Evolutionary conservation across 2,113 vertebrate species (phyloP), one percentile per base, ranked within the genome.

Genomic region (Penelope pileata): DNA sequence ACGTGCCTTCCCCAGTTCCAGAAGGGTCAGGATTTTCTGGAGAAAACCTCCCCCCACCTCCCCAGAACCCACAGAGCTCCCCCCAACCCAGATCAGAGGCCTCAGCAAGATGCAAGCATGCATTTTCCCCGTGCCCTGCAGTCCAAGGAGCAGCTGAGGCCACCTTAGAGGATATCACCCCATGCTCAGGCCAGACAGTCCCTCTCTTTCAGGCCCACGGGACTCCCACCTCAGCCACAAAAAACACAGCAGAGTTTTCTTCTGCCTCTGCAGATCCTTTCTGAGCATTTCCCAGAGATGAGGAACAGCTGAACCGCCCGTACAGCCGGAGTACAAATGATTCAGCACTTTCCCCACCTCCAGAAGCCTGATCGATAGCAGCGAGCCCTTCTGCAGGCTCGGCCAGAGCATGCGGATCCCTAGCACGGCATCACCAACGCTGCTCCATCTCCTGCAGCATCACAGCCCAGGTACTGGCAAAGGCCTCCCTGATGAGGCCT

Each of bases 261-360:
- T 59, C 81, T 26, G n/a, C n/a, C 42, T 45, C 68, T 6, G 43
- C 90, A 48, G 43, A 42, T 34, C 74, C 2, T 81, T 29, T n/a
- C 77, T 7, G 64, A 64, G 58, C 72, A 4, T 47, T 18, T n/a
- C 17, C 50, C 9, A 7, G 77, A 29, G 30, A 3, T 3, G 1
- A 42, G n/a, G 68, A 93, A 43, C 42, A 38, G 76, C 83, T 3
- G 72, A 92, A 53, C 72, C 77, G 36, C 75, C 95, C 13, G n/a
- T 23, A 30, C 48, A 62, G 86, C 77, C 45, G 12, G 69, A 80
- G 83, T 34, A 93, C 90, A 85, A 86, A 83, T 98, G 98, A 98
- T 98, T 98, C 98, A 98, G 98, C 98, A 98, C 81, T 97, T 97
- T 92, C 91, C 90, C 96, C 91, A 54, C 91, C 87, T 96, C 93